These are phyloP conservation scores for Protula sp. DNA, from an alignment of 2,888 invertebrate genomes.

Conservation along the genomic window DNA sequence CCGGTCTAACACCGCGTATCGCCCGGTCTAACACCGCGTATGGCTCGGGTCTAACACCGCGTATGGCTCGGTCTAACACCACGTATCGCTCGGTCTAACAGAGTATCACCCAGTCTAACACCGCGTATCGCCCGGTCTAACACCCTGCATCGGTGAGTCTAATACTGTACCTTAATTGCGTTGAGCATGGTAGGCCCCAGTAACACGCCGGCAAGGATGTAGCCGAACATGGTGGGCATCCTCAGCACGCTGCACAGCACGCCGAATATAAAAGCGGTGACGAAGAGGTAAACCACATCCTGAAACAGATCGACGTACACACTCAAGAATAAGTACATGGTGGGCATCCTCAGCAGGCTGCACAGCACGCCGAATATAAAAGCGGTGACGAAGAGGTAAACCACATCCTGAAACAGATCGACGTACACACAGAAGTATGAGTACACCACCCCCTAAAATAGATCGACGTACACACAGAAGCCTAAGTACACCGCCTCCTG, in stretches of 20 bases:
- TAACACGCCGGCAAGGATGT: conserved; percentile 25
- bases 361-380: conserved; percentile 20
- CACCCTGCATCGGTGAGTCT: no score
- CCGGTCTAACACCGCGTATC: no score
- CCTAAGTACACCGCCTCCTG: no score
- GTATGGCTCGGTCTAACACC: no score
- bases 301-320: no score
- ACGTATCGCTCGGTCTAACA: no score
- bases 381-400: conserved; percentile 19
- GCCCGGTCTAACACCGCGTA: no score
- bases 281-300: conserved; percentile 25
- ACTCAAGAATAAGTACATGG: conserved; percentile 21
- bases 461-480: no score
- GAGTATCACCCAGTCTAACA: no score
- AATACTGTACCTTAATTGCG: conserved; percentile 25
- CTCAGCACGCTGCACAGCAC: conserved; percentile 18
- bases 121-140: no score
- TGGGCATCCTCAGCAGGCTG: conserved; percentile 19
- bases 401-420: conserved; percentile 27
- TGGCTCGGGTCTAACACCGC: no score
- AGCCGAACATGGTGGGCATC: conserved; percentile 31
- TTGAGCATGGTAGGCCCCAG: conserved; percentile 29
- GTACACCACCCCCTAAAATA: no score
- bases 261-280: conserved; percentile 16
- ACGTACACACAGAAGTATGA: neutral